phyloP scores from a whole-genome alignment of 2,888 invertebrate genomes.

The Xanthia icteritia region DNA sequence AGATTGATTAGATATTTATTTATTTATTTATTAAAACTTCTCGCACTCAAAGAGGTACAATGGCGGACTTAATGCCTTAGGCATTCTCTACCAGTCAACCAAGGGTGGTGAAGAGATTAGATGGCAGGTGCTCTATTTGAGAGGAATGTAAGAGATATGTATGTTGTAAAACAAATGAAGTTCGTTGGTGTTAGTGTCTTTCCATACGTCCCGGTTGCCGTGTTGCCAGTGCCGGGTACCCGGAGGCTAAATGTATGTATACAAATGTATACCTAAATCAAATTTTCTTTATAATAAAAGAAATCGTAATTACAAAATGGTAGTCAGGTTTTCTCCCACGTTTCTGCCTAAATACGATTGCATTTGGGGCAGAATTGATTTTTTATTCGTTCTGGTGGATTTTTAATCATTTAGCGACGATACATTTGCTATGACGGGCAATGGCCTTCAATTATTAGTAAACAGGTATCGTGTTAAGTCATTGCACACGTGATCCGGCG shows the following conservation, averaged over 20 bases:
- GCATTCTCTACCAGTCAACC: no score
- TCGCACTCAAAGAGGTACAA: no score
- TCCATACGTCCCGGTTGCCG: no score
- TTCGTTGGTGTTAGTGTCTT: conserved; percentile 4
- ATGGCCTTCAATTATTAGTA: conserved; percentile 54
- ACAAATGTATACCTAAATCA: no score
- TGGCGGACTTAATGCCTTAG: no score
- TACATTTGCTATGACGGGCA: conserved; percentile 30
- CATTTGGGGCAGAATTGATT: background rate
- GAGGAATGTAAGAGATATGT: no score
- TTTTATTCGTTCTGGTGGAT: conserved; percentile 7
- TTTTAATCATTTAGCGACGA: conserved; percentile 23
- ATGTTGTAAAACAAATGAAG: conserved; percentile 17
- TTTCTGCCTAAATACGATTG: background rate
- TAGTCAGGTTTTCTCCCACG: background rate
- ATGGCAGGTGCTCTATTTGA: no score
- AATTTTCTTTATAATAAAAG: conserved; percentile 15
- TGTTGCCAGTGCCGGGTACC: no score
- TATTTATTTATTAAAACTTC: no score
- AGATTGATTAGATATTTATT: no score
- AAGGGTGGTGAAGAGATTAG: no score
- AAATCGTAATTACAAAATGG: conserved; percentile 1
- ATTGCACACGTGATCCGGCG: conserved; percentile 49
- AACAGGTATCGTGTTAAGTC: conserved; percentile 55
- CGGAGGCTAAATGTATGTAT: no score